phyloP scores from a whole-genome alignment of 2,113 vertebrate species.

The Oreochromis spilurus region DNA sequence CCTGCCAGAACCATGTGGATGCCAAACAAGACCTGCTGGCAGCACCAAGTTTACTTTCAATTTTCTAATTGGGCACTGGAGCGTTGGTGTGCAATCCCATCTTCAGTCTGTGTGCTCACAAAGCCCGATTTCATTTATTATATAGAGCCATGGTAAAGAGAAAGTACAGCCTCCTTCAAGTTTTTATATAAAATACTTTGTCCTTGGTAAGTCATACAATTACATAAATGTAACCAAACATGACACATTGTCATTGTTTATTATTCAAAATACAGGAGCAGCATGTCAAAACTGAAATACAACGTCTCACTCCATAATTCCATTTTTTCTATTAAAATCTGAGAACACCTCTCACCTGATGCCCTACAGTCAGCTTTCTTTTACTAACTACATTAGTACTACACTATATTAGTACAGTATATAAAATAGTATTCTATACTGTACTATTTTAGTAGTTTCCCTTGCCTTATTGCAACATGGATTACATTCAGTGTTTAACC shows the following conservation, averaged over 20 bases:
- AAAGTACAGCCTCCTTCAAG: neutral
- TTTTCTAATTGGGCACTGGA: conserved; percentile 61
- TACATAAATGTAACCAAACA: neutral
- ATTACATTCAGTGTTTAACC: neutral
- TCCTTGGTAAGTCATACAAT: neutral
- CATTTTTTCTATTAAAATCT: neutral
- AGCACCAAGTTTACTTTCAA: conserved; percentile 70
- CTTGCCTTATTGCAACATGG: neutral
- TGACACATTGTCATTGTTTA: neutral
- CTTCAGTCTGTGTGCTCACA: neutral
- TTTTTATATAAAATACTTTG: neutral
- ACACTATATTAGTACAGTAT: neutral
- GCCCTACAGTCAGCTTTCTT: neutral
- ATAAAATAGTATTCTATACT: neutral
- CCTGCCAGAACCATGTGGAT: conserved; percentile 75
- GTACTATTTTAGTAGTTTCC: fast-evolving
- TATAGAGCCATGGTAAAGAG: neutral
- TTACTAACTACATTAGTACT: neutral
- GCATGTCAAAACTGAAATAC: fast-evolving
- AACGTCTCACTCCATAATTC: neutral
- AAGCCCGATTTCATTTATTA: neutral
- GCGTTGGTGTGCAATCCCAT: conserved; percentile 28
- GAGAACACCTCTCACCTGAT: neutral
- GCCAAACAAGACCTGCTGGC: conserved; percentile 68
- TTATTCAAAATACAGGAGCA: neutral